Evolutionary conservation across 1,140 invertebrate species (phyloP), one percentile per base, ranked within the genome.

Genomic region (Neomicropteryx cornuta): DNA sequence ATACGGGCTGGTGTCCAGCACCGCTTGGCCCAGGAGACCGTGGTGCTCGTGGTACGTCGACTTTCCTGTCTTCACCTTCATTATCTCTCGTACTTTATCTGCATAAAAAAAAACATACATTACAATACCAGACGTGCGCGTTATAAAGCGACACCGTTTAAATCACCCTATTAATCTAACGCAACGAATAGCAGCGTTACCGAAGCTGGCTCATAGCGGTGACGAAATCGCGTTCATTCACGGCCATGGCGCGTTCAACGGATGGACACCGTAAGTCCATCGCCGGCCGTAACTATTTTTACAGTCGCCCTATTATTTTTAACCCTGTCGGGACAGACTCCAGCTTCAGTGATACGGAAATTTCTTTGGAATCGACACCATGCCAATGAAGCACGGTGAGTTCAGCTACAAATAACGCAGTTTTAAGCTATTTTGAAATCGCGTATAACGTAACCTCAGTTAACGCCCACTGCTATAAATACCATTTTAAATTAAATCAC

Each of bases 11-110:
- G 50, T 49, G 14, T 60, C 50, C 11, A 65, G 37, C 2, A 65
- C 50, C 5, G 62, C 58, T 21, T 47, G 42, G 0, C 41, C 61
- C 3, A 65, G 47, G 2, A 65, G 43, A 1, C 56, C 54, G 43
- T 62, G 60, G 18, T 40, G 34, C 2, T 55, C 51, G 2, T 45
- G 45, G 44, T 62, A 65, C 1, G 50, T 50, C 0, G 61, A 56
- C 13, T 60, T 55, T 0, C 60, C 60, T 0, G 58, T 61, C n/a
- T 40, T 48, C 6, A 61, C 45, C 13, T 60, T 53, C 4, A 59
- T 36, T 4, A 64, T 62, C 16, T 56, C 51, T 5, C 59, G 56
- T 1, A 64, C 51, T 22, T 64, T 52, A 32, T 49, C 60, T 63
- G 50, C 29, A 6, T n/a, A 10, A 10, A 8, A n/a, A 32, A 8